Evolutionary conservation across 2,888 invertebrate species (phyloP).

Genomic region (Stegana nigrithorax): DNA sequence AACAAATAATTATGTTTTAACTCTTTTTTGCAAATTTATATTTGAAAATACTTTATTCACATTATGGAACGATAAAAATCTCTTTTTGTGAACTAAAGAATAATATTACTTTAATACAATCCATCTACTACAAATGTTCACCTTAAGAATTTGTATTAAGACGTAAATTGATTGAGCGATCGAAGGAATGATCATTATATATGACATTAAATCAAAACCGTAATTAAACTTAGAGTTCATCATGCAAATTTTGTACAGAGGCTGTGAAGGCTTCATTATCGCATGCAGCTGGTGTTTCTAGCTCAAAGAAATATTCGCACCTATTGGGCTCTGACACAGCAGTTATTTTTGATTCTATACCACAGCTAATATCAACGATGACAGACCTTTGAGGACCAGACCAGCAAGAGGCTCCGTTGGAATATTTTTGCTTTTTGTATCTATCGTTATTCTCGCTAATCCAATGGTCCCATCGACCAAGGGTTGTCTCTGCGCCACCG

Average conservation of each 20-base stretch:
- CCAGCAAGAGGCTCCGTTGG: constrained; percentile 95
- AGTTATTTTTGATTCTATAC: constrained; percentile 83
- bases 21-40: too few species aligned
- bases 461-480: constrained; percentile 94
- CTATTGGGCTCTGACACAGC: constrained; percentile 93
- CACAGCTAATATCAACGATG: constrained; percentile 84
- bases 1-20: too few species aligned
- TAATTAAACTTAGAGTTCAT: constrained; percentile 54
- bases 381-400: constrained; percentile 95
- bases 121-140: constrained; percentile 33
- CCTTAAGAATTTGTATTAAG: constrained; percentile 29
- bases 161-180: constrained; percentile 14
- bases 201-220: too few species aligned
- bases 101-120: background rate
- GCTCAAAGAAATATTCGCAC: constrained; percentile 94
- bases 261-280: constrained; percentile 40
- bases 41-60: background rate
- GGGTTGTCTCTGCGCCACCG: constrained; percentile 83
- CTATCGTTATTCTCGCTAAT: constrained; percentile 77
- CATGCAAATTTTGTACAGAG: constrained; percentile 41
- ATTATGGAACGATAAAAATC: background rate
- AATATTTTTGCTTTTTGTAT: constrained; percentile 88
- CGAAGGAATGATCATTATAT: constrained; percentile 43
- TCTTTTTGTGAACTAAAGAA: background rate
- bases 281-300: constrained; percentile 93